Percentiles rank a stretch among this genome's conserved stretches.
phyloP scores from a whole-genome alignment of 2,797 vertebrate genomes.

The Peromyscus melanophrys region DNA sequence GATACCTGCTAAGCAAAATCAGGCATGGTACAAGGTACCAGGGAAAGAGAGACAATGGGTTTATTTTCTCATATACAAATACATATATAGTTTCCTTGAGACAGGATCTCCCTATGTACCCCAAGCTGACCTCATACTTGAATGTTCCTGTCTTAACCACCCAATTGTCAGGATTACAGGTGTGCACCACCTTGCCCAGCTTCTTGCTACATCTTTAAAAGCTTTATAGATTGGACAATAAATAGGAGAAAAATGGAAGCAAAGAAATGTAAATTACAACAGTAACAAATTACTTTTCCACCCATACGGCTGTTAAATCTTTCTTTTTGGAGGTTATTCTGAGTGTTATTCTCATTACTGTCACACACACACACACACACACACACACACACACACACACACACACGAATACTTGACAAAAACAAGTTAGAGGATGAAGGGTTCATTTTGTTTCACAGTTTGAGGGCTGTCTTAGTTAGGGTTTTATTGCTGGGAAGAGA shows the following conservation, averaged over 20 bases:
- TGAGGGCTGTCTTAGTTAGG: not conserved
- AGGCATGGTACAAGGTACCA: not conserved
- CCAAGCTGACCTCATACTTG: not conserved
- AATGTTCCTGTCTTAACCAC: not conserved
- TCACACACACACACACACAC: not conserved
- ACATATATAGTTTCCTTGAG: not conserved
- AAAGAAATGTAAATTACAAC: constrained; percentile 25
- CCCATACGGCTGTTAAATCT: not conserved
- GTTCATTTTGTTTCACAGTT: not conserved
- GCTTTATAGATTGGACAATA: not conserved
- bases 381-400: not conserved
- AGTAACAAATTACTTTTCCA: not conserved
- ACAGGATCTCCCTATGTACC: not conserved
- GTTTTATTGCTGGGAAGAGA: not conserved
- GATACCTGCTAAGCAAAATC: not conserved
- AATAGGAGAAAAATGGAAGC: not conserved
- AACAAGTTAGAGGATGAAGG: not conserved
- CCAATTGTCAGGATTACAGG: not conserved
- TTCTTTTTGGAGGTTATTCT: not conserved
- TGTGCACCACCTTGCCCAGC: not conserved
- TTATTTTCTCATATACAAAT: not conserved
- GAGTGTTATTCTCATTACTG: not conserved
- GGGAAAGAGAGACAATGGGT: not conserved
- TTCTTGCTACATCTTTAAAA: not conserved
- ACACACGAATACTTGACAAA: not conserved